phyloP scores from a whole-genome alignment of 2,113 vertebrate species.

The Tylochromis polylepis region DNA sequence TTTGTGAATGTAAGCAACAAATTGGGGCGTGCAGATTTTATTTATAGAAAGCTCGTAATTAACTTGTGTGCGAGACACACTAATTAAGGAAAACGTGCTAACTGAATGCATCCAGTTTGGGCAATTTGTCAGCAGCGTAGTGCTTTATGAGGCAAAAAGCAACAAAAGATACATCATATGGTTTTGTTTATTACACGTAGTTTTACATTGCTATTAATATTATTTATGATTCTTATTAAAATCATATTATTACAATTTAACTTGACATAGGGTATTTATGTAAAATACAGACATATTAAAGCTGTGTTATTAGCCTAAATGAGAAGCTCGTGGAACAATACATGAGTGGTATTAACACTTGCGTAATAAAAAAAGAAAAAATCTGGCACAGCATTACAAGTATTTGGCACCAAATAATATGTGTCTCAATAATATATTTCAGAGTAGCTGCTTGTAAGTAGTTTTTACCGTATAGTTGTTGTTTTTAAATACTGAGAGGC shows the following conservation, averaged over 20 bases:
- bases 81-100: constrained; percentile 29
- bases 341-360: constrained; percentile 23
- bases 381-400: constrained; percentile 27
- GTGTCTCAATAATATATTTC: constrained; percentile 9
- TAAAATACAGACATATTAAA: constrained; percentile 31
- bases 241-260: not conserved
- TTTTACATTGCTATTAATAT: constrained; percentile 34
- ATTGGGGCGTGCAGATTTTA: not conserved
- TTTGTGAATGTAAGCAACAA: not conserved
- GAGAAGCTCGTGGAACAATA: constrained; percentile 14
- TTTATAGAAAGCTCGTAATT: constrained; percentile 25
- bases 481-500: not conserved
- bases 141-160: constrained; percentile 5
- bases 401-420: constrained; percentile 36
- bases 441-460: not conserved
- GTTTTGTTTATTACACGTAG: constrained; percentile 45
- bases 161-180: not conserved
- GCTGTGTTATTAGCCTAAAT: constrained; percentile 4
- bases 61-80: constrained; percentile 4
- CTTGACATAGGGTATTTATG: constrained; percentile 7
- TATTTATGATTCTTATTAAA: constrained; percentile 4
- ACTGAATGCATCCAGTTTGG: constrained; percentile 2
- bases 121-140: constrained; percentile 16
- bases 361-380: not conserved
- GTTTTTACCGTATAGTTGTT: not conserved